Conservation (phyloP, 2,113 vertebrate genomes). For the Lycaon pictus region DNA sequence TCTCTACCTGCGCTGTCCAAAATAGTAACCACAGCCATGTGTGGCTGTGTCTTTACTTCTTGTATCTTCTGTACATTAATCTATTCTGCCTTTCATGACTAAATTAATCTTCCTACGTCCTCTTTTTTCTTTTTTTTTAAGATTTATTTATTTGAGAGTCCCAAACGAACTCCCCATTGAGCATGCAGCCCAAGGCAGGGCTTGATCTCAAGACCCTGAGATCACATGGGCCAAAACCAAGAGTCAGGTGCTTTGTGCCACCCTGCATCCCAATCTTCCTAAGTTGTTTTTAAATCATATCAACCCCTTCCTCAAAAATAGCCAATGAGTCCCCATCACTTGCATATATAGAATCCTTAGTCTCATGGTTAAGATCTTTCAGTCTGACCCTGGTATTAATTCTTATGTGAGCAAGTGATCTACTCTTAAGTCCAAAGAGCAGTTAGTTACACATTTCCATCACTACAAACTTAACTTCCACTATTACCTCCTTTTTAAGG, state of each 20-base stretch:
- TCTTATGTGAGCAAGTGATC: not conserved
- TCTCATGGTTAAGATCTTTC: not conserved
- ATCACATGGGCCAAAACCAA: not conserved
- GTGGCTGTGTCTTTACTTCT: not conserved
- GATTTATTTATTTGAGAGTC: not conserved
- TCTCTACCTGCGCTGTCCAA: not conserved
- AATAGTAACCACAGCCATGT: not conserved
- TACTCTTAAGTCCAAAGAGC: not conserved
- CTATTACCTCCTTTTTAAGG: not conserved
- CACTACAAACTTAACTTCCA: not conserved
- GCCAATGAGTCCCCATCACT: not conserved
- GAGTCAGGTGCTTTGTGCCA: not conserved
- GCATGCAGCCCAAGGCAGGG: not conserved
- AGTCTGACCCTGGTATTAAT: not conserved
- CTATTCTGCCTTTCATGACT: not conserved
- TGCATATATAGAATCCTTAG: not conserved
- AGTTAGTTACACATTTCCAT: not conserved
- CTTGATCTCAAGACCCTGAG: not conserved
- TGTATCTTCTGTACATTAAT: not conserved
- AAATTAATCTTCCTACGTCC: not conserved
- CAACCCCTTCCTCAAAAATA: constrained; percentile 13
- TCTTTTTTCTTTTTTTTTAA: not conserved
- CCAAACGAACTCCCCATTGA: not conserved
- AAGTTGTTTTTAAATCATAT: not conserved
- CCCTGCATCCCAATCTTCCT: not conserved